These are phyloP conservation scores for Corythoichthys haematopterus DNA, from an alignment of 2,113 vertebrate species.

Conservation along the genomic window DNA sequence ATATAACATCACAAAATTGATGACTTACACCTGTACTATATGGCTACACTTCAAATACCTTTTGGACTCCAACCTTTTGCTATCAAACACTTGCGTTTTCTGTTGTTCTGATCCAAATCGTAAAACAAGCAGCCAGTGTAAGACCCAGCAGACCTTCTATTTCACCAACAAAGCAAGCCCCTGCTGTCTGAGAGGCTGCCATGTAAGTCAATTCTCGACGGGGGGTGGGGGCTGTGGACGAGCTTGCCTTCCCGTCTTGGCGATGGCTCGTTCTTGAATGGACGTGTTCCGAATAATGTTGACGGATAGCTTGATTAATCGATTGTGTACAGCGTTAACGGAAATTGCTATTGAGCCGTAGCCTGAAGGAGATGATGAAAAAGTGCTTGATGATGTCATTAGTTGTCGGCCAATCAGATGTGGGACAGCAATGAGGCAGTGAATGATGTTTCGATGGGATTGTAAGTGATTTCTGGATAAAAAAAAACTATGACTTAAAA, in stretches of 20 bases:
- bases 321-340: conserved; percentile 23
- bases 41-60: neutral
- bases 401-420: conserved; percentile 13
- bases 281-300: conserved; percentile 7
- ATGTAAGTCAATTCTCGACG: conserved; percentile 20
- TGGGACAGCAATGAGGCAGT: neutral
- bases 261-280: conserved; percentile 20
- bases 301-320: conserved; percentile 11
- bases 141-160: conserved; percentile 16
- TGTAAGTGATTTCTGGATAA: no score
- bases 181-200: conserved; percentile 21
- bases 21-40: neutral
- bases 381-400: conserved; percentile 15
- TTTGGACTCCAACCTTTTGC: conserved; percentile 6
- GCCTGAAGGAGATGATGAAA: conserved; percentile 7
- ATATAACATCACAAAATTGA: no score
- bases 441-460: no score
- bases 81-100: neutral
- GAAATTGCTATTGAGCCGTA: conserved; percentile 24
- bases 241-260: conserved; percentile 9
- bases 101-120: conserved; percentile 15
- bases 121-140: conserved; percentile 30
- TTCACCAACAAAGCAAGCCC: conserved; percentile 21
- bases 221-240: conserved; percentile 15
- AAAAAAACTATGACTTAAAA: no score